phyloP scores from a whole-genome alignment of 2,113 vertebrate species.

The Psilopogon haemacephalus region DNA sequence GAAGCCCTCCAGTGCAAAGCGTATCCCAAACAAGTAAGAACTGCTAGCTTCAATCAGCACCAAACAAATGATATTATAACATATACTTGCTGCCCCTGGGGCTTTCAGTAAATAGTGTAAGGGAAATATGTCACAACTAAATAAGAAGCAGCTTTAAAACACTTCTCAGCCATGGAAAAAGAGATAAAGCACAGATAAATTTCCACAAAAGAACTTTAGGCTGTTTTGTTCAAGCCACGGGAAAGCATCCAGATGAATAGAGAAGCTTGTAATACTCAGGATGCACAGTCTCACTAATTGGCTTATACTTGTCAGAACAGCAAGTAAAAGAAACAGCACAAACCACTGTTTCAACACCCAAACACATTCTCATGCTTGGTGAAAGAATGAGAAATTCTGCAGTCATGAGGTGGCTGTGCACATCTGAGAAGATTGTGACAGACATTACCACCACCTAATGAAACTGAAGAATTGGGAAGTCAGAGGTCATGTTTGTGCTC shows the following conservation, averaged over 20 bases:
- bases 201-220: not conserved
- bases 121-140: not conserved
- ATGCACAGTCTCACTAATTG: not conserved
- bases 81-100: not conserved
- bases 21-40: not conserved
- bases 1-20: not conserved
- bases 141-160: not conserved
- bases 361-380: fast-evolving
- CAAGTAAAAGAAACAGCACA: not conserved
- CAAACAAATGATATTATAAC: not conserved
- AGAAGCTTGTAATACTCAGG: not conserved
- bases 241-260: not conserved
- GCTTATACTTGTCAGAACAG: not conserved
- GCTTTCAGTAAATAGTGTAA: not conserved
- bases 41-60: not conserved
- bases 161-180: not conserved
- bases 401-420: not conserved
- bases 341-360: not conserved
- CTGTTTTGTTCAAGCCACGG: not conserved
- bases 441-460: not conserved
- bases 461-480: not conserved
- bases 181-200: not conserved
- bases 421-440: not conserved
- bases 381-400: not conserved
- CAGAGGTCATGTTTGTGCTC: not conserved